Base-by-base conservation (phyloP, 2,113 vertebrate species). In the Capreolus pygargus region DNA sequence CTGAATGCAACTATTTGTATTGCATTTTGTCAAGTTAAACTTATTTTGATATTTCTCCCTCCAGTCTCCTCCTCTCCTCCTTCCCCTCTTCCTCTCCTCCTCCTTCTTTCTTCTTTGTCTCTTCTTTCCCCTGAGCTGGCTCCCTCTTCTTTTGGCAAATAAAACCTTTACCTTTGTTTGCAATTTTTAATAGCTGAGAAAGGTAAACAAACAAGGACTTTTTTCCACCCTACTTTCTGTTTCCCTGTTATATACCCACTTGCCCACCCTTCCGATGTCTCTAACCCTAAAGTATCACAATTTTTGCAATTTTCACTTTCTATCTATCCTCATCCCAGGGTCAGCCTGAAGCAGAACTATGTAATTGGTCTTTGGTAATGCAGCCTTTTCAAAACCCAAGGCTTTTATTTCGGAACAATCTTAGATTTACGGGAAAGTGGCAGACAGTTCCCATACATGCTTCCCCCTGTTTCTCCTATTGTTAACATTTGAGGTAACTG, bases 11-110 rank as follows among this genome's bases (percentile, higher is more conserved):
- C 91, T 74, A 39, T 94, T 97, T 84, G 28, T 89, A 54, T 87
- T 96, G 67, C 8, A 50, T 96, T 94, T 94, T 96, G 86, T 96
- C 50, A 86, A 83, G 43, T 79, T 92, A 79, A 96, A 79, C 93
- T 83, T 94, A 87, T 79, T 97, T 89, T 57, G 67, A 28, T 87
- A 23, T 78, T 58, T 36, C 89, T 83, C 33, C 79, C 19, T 82
- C 50, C 50, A 14, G 27, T 30, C 39, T 81, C 45, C 45, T 50
- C 45, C 27, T 50, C 28, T 13, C 4, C 33, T 25, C 30, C 16
- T 3, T 6, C 47, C 8, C 28, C 4, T 50, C 45, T 8, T 78
- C 14, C 74, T 11, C 47, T 11, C 28, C 27, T 33, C 33, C 61
- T 28, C 45, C 2, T 76, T 45, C 7, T 64, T 50, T 92, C 13